phyloP scores from a whole-genome alignment of 2,888 invertebrate genomes.

The Napeogenes sylphis region DNA sequence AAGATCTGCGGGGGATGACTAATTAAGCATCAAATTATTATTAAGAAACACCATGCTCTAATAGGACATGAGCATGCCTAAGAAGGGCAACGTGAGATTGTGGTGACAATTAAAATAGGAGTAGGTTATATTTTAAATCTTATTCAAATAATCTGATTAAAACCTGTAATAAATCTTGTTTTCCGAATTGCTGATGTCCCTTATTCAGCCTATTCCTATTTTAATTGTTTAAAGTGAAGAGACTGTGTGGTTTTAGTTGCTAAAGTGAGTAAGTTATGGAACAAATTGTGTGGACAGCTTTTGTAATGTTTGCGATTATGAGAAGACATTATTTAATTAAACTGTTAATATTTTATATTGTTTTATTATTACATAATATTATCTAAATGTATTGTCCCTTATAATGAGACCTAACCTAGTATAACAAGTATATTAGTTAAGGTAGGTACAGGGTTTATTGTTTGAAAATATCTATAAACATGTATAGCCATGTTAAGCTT shows the following conservation, averaged over 20 bases:
- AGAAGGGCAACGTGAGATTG: constrained; percentile 31
- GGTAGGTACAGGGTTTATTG: too few species aligned
- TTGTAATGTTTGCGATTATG: constrained; percentile 63
- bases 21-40: constrained; percentile 40
- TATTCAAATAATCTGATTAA: background rate
- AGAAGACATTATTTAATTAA: constrained; percentile 72
- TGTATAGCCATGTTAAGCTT: too few species aligned
- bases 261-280: constrained; percentile 73
- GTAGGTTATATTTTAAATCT: constrained; percentile 34
- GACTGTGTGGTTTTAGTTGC: constrained; percentile 62
- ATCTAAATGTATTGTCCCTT: background rate
- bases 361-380: constrained; percentile 17
- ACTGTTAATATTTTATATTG: constrained; percentile 63
- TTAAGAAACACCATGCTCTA: constrained; percentile 29
- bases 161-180: constrained; percentile 6
- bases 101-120: constrained; percentile 57
- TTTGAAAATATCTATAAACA: too few species aligned
- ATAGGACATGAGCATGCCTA: constrained; percentile 18
- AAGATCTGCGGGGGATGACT: constrained; percentile 84
- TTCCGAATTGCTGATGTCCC: constrained; percentile 20
- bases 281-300: constrained; percentile 68
- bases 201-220: constrained; percentile 48
- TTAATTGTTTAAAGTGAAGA: constrained; percentile 46
- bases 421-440: too few species aligned
- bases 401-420: background rate